Base-by-base conservation (phyloP, 1,140 invertebrate genomes). In the Oedothorax gibbosus region DNA sequence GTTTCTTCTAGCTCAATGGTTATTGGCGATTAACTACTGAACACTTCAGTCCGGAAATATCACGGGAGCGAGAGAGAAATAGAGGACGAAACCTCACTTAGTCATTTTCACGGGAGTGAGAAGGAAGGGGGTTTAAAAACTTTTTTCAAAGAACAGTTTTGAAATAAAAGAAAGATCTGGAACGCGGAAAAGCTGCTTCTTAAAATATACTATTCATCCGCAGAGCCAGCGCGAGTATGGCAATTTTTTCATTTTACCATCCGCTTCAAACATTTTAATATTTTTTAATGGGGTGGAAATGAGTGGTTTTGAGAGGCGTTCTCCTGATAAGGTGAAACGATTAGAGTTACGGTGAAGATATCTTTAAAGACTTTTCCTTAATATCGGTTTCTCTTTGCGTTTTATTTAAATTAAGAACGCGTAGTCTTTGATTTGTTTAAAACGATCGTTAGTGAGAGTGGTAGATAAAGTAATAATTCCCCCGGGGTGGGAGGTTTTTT, bases 231-330 rank as follows among this genome's bases (percentile, higher is more conserved):
- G 75, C 75, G 75, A 84, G 81, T 84, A 64, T 21, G 62, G 71
- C 68, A 65, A 76, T 84, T 84, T 84, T 82, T 82, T 73, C 64
- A 8, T 50, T 75, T 71, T 71, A 10, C 51, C 57, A 71, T 66
- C 50, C 56, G 54, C 66, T 73, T 73, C n/a, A 84, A 84, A 56
- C 20, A 84, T 75, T 82, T 81, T 84, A 73, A 84, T 84, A 75
- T 76, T 84, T 84, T 84, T 84, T 75, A 84, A 84, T 84, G 66
- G 81, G 62, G 81, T 84, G 81, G 81, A 75, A 84, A 84, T 84
- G 81, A 72, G 81, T 49, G 66, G 81, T 84, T 75, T 79, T 84
- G 81, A 84, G 71, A 84, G 72, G 65, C 72, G 50, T 57, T 75
- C 60, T 76, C 60, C 60, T 57, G 68, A 71, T 71, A 81, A 81